Conservation (phyloP, 2,888 invertebrate species). For the Synergus japonicus region DNA sequence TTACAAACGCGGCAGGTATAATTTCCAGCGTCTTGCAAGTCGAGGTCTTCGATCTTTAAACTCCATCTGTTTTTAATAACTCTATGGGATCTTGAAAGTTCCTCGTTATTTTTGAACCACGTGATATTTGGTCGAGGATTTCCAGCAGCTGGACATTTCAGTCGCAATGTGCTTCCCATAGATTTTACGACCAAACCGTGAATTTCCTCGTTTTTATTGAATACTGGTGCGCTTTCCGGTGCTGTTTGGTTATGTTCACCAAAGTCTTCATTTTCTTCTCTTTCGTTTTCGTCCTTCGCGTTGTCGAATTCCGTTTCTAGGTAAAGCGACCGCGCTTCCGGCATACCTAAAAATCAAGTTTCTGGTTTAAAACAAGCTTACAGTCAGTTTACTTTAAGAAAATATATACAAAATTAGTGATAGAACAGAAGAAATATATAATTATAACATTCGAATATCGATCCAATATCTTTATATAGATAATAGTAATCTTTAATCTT, state of each 20-base stretch:
- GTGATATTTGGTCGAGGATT: conserved; percentile 90
- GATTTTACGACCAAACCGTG: conserved; percentile 82
- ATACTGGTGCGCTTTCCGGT: conserved; percentile 74
- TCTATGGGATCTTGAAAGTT: conserved; percentile 83
- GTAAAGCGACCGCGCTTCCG: conserved; percentile 73
- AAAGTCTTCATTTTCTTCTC: conserved; percentile 66
- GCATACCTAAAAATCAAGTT: conserved; percentile 63
- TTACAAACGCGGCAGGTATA: conserved; percentile 95
- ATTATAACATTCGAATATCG: too few relatives aligned
- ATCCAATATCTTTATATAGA: neutral
- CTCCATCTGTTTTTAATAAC: conserved; percentile 86
- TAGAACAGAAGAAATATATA: too few relatives aligned
- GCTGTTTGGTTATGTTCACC: conserved; percentile 71
- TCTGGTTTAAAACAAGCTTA: neutral
- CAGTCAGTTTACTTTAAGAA: neutral
- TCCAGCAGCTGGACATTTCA: conserved; percentile 84
- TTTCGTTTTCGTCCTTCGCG: conserved; percentile 77
- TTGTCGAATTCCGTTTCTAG: conserved; percentile 56
- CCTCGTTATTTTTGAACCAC: conserved; percentile 88
- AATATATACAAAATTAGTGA: neutral
- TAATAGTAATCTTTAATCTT: conserved; percentile 46
- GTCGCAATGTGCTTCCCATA: conserved; percentile 86
- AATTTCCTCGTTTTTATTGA: conserved; percentile 78
- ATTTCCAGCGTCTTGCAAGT: conserved; percentile 89
- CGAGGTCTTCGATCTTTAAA: conserved; percentile 88